Conservation (phyloP, 2,113 vertebrate species). For the Podiceps cristatus region DNA sequence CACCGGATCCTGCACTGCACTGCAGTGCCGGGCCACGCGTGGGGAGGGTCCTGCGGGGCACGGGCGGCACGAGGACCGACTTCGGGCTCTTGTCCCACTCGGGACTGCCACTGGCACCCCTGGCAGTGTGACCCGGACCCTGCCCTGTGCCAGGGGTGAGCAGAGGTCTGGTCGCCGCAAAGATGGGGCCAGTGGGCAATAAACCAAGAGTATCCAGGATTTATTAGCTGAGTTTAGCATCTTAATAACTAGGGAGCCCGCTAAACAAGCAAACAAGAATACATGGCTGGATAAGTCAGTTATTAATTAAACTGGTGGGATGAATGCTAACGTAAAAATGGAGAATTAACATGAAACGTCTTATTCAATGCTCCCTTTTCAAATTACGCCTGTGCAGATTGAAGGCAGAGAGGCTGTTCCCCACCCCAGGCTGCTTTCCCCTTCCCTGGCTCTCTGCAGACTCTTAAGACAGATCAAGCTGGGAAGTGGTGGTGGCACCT, state of each 20-base stretch:
- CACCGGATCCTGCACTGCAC: neutral
- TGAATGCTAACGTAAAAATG: neutral
- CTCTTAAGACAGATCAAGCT: neutral
- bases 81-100: neutral
- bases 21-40: neutral
- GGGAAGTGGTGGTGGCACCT: neutral
- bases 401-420: neutral
- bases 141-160: neutral
- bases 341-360: neutral
- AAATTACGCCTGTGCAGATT: neutral
- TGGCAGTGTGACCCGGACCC: neutral
- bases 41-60: neutral
- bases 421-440: neutral
- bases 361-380: neutral
- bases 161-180: accelerated
- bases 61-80: neutral
- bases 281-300: neutral
- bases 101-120: neutral
- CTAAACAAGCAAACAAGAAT: neutral
- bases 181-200: neutral
- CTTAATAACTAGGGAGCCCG: neutral
- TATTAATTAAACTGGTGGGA: neutral
- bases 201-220: neutral
- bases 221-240: neutral
- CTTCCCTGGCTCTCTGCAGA: neutral